A percentile compares a stretch with the other conserved stretches of the same genome.
phyloP scores from a whole-genome alignment of 2,113 vertebrate species.

The Capricornis sumatraensis region DNA sequence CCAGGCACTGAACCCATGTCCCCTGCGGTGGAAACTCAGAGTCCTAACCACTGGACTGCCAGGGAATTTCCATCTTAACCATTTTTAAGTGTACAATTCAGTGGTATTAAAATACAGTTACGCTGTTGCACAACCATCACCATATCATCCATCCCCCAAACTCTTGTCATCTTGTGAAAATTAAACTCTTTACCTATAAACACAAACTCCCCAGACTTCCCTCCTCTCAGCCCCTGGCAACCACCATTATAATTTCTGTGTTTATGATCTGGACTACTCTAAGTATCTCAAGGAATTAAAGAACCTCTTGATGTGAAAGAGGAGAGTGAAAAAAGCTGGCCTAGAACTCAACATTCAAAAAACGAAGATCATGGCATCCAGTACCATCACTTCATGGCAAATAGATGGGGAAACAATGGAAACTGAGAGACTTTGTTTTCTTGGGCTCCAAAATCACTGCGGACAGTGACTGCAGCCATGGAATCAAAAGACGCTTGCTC shows the following conservation, averaged over 20 bases:
- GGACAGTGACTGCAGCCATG: background rate
- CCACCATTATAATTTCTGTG: background rate
- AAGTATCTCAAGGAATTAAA: background rate
- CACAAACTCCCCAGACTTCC: background rate
- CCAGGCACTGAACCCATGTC: background rate
- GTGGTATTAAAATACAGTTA: background rate
- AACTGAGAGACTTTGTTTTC: background rate
- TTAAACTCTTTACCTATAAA: background rate
- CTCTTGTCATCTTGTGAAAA: background rate
- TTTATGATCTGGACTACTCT: background rate
- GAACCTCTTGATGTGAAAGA: background rate
- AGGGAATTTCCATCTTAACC: background rate
- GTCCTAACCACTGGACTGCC: background rate
- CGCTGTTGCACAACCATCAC: background rate
- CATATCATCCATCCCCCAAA: background rate
- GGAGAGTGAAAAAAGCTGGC: background rate
- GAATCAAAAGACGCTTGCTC: background rate
- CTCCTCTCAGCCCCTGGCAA: background rate
- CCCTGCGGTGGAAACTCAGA: background rate
- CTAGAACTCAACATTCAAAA: background rate
- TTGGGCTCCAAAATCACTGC: background rate
- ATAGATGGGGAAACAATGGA: background rate
- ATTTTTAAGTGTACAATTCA: background rate
- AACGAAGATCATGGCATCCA: background rate
- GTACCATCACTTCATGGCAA: background rate